phyloP scores from a whole-genome alignment of 2,797 vertebrate species.

The Phrynocephalus guinanensis region DNA sequence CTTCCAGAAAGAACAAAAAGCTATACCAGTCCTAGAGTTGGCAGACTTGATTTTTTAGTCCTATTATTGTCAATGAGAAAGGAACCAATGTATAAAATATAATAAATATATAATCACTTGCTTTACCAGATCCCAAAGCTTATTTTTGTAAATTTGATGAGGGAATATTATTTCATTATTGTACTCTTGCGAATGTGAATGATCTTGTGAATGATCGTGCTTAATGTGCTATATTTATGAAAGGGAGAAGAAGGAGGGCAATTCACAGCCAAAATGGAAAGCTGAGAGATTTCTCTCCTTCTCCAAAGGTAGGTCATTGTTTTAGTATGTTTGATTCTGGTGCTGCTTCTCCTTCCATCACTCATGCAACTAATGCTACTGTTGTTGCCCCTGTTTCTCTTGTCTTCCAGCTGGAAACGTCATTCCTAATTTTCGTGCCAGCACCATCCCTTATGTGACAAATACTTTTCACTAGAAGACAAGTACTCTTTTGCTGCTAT shows the following conservation, averaged over 20 bases:
- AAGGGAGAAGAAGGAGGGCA: not conserved
- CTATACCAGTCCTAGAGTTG: not conserved
- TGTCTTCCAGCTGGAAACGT: not conserved
- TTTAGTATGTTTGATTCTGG: not conserved
- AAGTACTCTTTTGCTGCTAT: not conserved
- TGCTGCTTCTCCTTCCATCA: not conserved
- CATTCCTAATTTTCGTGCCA: not conserved
- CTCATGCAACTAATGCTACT: not conserved
- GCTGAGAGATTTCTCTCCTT: not conserved
- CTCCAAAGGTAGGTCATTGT: not conserved
- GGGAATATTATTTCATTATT: not conserved
- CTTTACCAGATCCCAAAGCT: not conserved
- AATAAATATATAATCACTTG: too few species aligned
- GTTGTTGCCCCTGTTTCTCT: not conserved
- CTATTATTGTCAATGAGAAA: not conserved
- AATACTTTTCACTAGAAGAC: not conserved
- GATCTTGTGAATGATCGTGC: not conserved
- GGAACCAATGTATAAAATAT: not conserved
- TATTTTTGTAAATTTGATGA: not conserved
- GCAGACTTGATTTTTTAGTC: not conserved
- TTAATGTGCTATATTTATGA: not conserved
- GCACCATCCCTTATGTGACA: not conserved
- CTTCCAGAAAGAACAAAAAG: not conserved
- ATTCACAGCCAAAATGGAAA: not conserved
- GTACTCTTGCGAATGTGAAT: not conserved